Percentiles rank a stretch among this genome's conserved stretches.
These are phyloP conservation scores for Poecilia velifera DNA, from an alignment of 2,797 vertebrate species.

Conservation along the genomic window DNA sequence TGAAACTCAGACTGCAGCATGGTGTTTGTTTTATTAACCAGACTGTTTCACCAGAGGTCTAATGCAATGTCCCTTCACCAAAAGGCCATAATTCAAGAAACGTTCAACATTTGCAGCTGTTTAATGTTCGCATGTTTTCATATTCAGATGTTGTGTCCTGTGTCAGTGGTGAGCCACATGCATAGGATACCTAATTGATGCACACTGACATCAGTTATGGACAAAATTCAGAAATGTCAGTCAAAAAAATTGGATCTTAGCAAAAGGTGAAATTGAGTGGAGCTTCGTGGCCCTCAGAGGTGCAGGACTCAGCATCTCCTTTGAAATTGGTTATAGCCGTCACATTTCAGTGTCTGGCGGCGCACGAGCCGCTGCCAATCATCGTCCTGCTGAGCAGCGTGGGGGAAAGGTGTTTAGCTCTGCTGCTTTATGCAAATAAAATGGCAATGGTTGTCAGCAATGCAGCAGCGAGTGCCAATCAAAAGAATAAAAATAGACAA, in stretches of 20 bases:
- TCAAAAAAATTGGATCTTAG: constrained; percentile 47
- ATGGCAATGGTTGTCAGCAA: constrained; percentile 26
- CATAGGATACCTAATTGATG: constrained; percentile 6
- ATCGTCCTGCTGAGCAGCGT: constrained; percentile 28
- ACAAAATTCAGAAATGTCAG: constrained; percentile 45
- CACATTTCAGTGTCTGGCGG: constrained; percentile 41
- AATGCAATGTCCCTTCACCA: not conserved
- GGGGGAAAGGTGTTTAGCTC: constrained; percentile 33
- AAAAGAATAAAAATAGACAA: constrained; percentile 5
- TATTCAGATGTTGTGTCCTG: not conserved
- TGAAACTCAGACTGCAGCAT: not conserved
- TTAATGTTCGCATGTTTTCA: not conserved
- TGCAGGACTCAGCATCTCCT: constrained; percentile 21
- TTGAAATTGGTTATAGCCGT: constrained; percentile 47
- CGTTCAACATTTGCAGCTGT: not conserved
- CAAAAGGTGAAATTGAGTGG: constrained; percentile 63
- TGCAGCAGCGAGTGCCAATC: constrained; percentile 40
- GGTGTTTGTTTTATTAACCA: not conserved
- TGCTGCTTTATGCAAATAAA: constrained; percentile 58
- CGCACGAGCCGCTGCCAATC: constrained; percentile 55
- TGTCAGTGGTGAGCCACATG: not conserved
- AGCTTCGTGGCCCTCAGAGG: constrained; percentile 31
- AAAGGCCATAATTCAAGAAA: not conserved
- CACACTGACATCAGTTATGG: constrained; percentile 21
- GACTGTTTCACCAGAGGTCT: not conserved